phyloP scores from a whole-genome alignment of 2,888 invertebrate species.

The Polietes domitor region DNA sequence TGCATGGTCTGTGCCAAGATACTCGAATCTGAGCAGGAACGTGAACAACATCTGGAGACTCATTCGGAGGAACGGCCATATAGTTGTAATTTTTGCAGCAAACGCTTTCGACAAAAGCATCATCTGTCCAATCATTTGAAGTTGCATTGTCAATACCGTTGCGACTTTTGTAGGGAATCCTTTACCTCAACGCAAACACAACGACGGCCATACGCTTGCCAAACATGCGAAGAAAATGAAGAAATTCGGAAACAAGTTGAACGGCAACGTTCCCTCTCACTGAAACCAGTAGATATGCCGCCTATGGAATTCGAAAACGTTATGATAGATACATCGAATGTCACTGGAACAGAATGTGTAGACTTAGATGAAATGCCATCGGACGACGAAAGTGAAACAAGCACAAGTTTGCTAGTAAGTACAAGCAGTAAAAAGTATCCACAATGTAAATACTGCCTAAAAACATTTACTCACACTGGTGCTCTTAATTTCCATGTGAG shows the following conservation, averaged over 20 bases:
- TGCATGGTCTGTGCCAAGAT: slow-evolving; percentile 73
- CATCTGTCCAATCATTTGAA: slow-evolving; percentile 74
- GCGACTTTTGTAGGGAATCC: slow-evolving; percentile 71
- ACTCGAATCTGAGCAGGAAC: slow-evolving; percentile 70
- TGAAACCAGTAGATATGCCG: slow-evolving; percentile 43
- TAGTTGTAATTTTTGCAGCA: slow-evolving; percentile 74
- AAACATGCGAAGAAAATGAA: slow-evolving; percentile 68
- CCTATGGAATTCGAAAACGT: slow-evolving; percentile 64
- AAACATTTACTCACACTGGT: slow-evolving; percentile 66
- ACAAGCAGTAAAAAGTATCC: background rate
- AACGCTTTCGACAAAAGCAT: slow-evolving; percentile 73
- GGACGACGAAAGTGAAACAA: slow-evolving; percentile 57
- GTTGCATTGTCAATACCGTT: slow-evolving; percentile 72
- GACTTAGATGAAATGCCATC: slow-evolving; percentile 62
- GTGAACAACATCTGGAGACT: slow-evolving; percentile 79
- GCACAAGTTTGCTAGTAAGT: slow-evolving; percentile 31
- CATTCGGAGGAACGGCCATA: slow-evolving; percentile 83
- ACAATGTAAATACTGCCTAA: slow-evolving; percentile 65
- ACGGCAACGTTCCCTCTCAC: slow-evolving; percentile 53
- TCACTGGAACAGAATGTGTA: slow-evolving; percentile 57
- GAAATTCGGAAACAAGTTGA: slow-evolving; percentile 62
- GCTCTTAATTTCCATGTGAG: slow-evolving; percentile 69
- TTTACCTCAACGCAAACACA: slow-evolving; percentile 72
- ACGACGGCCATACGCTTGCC: slow-evolving; percentile 72
- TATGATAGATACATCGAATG: slow-evolving; percentile 36